Evolutionary conservation across 2,888 invertebrate species (phyloP).

Genomic region (Epinotia bilunana): DNA sequence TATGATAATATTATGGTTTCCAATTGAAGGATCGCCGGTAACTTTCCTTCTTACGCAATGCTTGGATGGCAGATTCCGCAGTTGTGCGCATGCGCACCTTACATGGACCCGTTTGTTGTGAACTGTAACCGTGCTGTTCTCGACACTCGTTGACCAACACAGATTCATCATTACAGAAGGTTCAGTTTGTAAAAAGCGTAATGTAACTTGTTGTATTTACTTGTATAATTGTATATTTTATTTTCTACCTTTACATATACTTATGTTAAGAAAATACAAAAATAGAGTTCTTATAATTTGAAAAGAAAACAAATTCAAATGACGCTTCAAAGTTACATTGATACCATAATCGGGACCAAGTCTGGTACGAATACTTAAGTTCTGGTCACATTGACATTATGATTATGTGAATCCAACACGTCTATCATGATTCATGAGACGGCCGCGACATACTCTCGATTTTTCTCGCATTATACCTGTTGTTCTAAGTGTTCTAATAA

Average conservation of each 20-base stretch:
- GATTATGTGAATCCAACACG: no score
- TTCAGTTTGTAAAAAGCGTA: neutral
- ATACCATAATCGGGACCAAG: neutral
- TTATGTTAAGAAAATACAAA: no score
- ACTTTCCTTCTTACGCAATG: slow-evolving; percentile 40
- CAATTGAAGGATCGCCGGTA: slow-evolving; percentile 14
- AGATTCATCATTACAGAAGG: slow-evolving; percentile 6
- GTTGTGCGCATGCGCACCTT: slow-evolving; percentile 22
- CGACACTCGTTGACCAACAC: slow-evolving; percentile 11
- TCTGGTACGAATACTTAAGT: neutral
- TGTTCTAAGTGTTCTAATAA: no score
- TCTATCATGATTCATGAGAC: no score
- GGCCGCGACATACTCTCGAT: no score
- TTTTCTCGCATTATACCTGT: no score
- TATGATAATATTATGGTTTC: neutral
- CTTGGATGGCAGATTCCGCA: slow-evolving; percentile 29
- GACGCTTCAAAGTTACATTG: neutral
- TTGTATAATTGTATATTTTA: no score
- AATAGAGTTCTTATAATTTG: no score
- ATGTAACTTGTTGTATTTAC: no score
- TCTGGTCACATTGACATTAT: no score
- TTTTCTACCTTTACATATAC: no score
- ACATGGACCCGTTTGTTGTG: slow-evolving; percentile 20
- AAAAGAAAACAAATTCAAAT: no score
- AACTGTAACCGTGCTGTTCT: slow-evolving; percentile 1